phyloP scores from a whole-genome alignment of 2,113 vertebrate genomes.

The Acinonyx jubatus region DNA sequence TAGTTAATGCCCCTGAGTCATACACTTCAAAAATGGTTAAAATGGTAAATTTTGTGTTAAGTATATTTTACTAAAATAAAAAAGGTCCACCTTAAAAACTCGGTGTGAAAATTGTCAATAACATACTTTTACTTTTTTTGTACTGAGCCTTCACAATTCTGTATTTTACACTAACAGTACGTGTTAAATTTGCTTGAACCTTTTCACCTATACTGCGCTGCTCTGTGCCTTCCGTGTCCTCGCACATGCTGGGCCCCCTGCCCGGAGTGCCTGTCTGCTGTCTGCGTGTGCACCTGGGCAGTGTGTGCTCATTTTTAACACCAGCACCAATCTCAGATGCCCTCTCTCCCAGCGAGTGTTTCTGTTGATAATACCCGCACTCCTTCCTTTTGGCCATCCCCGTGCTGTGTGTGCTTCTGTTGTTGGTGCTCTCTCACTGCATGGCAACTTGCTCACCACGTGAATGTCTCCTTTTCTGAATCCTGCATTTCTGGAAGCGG shows the following conservation, averaged over 20 bases:
- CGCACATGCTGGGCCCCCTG: not conserved
- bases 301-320: not conserved
- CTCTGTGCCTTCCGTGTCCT: not conserved
- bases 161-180: not conserved
- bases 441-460: not conserved
- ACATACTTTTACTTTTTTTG: not conserved
- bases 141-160: not conserved
- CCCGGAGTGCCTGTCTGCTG: not conserved
- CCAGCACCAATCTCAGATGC: not conserved
- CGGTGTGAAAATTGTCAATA: not conserved
- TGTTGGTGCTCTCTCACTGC: not conserved
- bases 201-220: not conserved
- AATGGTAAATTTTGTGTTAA: not conserved
- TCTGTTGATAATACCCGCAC: not conserved
- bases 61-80: not conserved
- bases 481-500: not conserved
- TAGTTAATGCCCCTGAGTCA: not conserved
- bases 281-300: not conserved
- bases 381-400: not conserved
- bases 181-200: not conserved
- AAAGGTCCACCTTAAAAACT: not conserved
- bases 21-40: not conserved
- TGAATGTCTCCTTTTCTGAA: not conserved
- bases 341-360: not conserved
- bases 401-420: not conserved